Conservation (phyloP, 2,797 vertebrate genomes). For the Chloroceryle inda region DNA sequence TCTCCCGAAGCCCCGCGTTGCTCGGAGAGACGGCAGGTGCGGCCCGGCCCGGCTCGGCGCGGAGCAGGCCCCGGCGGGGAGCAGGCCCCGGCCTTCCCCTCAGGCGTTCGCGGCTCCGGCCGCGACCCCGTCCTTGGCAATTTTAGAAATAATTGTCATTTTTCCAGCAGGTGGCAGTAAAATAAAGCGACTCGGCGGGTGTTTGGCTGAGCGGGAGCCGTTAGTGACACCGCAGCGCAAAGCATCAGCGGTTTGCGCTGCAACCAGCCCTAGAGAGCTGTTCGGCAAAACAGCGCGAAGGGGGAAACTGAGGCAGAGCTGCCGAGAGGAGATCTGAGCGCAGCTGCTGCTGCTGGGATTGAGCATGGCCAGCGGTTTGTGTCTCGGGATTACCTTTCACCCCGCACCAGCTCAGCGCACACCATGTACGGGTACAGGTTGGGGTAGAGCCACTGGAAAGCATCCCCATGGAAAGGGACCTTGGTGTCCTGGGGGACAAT, state of each 20-base stretch:
- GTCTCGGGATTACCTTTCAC: background rate
- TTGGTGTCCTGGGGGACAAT: no score
- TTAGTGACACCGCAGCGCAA: rapidly evolving
- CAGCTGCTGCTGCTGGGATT: background rate
- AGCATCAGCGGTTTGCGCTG: rapidly evolving
- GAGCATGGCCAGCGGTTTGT: background rate
- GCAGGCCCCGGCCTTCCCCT: background rate
- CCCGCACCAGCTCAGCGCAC: rapidly evolving
- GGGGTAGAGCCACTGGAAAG: no score
- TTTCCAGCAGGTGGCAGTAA: constrained; percentile 36
- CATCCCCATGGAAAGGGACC: no score
- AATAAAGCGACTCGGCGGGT: background rate
- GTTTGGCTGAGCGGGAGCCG: background rate
- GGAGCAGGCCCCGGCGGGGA: background rate
- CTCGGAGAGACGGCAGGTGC: rapidly evolving
- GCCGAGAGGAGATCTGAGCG: rapidly evolving
- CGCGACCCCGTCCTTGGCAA: background rate
- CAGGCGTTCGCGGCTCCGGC: background rate
- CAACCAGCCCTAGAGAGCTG: rapidly evolving
- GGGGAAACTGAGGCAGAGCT: rapidly evolving
- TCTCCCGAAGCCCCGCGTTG: background rate
- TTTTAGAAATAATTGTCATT: rapidly evolving
- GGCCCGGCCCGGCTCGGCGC: rapidly evolving
- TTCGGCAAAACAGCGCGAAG: rapidly evolving
- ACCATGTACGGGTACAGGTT: no score